A percentile compares a stretch with the other conserved stretches of the same genome.
Evolutionary conservation across 1,140 invertebrate genomes (phyloP).

Genomic region (Leucophenga varia): DNA sequence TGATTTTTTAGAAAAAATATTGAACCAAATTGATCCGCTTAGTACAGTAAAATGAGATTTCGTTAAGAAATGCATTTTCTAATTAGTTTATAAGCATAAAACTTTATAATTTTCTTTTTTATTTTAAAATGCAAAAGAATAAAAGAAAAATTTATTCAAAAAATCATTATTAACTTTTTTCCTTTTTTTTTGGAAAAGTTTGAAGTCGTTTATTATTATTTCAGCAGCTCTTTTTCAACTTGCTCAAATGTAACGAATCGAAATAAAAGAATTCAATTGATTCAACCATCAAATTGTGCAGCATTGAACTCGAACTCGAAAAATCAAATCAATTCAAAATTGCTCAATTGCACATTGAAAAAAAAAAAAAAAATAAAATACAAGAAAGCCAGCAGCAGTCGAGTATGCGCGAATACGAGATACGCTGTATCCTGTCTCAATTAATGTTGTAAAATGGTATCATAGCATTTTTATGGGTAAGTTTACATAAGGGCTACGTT

Average conservation of each 20-base stretch:
- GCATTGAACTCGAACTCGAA: slow-evolving; percentile 5
- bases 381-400: too few species aligned
- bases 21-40: slow-evolving; percentile 49
- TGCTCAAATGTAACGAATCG: too few species aligned
- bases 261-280: too few species aligned
- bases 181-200: not conserved
- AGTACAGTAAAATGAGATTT: slow-evolving; percentile 25
- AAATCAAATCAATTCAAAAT: slow-evolving; percentile 30
- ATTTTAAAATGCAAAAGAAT: slow-evolving; percentile 36
- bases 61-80: slow-evolving; percentile 2
- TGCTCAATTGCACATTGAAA: slow-evolving; percentile 38
- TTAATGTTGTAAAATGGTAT: too few species aligned
- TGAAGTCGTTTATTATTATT: slow-evolving; percentile 8
- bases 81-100: slow-evolving; percentile 2
- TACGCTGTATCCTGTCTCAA: too few species aligned
- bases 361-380: too few species aligned
- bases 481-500: too few species aligned
- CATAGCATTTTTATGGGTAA: too few species aligned
- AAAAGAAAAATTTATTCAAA: slow-evolving; percentile 47
- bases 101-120: slow-evolving; percentile 11
- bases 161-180: slow-evolving; percentile 19
- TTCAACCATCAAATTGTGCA: not conserved
- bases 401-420: too few species aligned
- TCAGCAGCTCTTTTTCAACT: not conserved
- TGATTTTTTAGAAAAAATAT: slow-evolving; percentile 23